These are phyloP conservation scores for Condylostylus longicornis DNA, from an alignment of 1,140 invertebrate genomes.

Conservation along the genomic window DNA sequence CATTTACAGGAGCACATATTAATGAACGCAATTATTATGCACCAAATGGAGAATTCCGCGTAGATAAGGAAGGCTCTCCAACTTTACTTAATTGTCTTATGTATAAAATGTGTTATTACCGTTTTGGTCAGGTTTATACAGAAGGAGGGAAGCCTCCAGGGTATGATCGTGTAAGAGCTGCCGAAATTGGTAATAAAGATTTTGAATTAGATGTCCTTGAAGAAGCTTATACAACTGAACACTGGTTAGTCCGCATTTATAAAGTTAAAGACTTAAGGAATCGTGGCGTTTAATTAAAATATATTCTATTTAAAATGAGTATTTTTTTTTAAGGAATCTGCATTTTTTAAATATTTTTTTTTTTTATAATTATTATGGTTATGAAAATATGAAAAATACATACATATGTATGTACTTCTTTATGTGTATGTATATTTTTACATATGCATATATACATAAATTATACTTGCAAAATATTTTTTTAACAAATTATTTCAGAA, in stretches of 20 bases:
- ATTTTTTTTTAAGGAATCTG: too few relatives aligned
- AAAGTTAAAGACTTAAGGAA: conserved; percentile 84
- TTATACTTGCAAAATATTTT: too few relatives aligned
- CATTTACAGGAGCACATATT: too few relatives aligned
- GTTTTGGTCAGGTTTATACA: conserved; percentile 81
- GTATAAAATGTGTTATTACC: conserved; percentile 95
- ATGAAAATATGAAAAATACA: too few relatives aligned
- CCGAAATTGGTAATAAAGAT: conserved; percentile 90
- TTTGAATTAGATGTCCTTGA: conserved; percentile 85
- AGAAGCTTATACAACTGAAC: conserved; percentile 90
- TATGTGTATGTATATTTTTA: too few relatives aligned
- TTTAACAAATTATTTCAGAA: too few relatives aligned
- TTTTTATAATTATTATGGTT: too few relatives aligned
- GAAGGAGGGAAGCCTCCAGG: conserved; percentile 82
- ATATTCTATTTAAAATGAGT: not conserved
- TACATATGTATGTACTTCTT: too few relatives aligned
- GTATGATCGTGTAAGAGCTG: conserved; percentile 77
- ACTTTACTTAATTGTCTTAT: conserved; percentile 82
- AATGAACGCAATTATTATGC: conserved; percentile 96
- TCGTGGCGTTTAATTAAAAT: conserved; percentile 44
- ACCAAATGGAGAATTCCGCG: conserved; percentile 80
- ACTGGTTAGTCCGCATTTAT: conserved; percentile 91
- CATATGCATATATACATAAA: too few relatives aligned
- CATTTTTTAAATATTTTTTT: too few relatives aligned
- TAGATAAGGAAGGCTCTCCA: conserved; percentile 78